Evolutionary conservation across 2,797 vertebrate genomes (phyloP), one percentile per base, ranked within the genome.

Genomic region (Helostoma temminkii): DNA sequence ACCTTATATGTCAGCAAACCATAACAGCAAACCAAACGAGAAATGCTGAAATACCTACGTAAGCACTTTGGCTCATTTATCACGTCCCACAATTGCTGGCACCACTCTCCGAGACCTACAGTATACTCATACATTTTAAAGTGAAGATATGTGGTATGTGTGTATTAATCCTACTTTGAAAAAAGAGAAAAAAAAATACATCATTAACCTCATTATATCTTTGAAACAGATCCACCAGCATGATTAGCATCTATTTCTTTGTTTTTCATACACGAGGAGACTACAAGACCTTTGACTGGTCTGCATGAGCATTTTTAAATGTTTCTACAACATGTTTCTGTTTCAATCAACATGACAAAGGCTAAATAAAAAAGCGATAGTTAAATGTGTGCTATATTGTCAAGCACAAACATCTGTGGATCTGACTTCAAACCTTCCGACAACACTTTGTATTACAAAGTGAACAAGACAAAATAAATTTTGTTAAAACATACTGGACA

Each of bases 321-420:
- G 9, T 32, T 32, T 11, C 5, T 32, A 8, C 30, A 32, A 49
- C 56, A 68, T 4, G 1, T 12, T 42, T 54, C 22, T 42, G 42
- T 48, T 55, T 36, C 24, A 54, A 43, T 58, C n/a, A 41, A 54
- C 12, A 45, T 32, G 19, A 28, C 25, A 9, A 15, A 10, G 0
- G 0, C 24, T 34, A 12, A 9, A 25, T 43, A 54, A 25, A 52
- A 21, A 9, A 16, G 6, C 3, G 3, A 3, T 41, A 64, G 28
- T 49, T 59, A 50, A 56, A 43, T 45, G 53, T n/a, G 46, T 37
- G 25, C 18, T 58, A 53, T 58, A 62, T 74, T 48, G 49, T 42
- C 30, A 36, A 42, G 25, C 16, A 14, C n/a, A 52, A 26, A 25
- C 49, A 57, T 71, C 26, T 53, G 62, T n/a, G 11, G 45, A 26